A percentile compares a stretch with the other conserved stretches of the same genome.
phyloP scores from a whole-genome alignment of 2,888 invertebrate genomes.

The Galeopsomyia nigrocyanea region DNA sequence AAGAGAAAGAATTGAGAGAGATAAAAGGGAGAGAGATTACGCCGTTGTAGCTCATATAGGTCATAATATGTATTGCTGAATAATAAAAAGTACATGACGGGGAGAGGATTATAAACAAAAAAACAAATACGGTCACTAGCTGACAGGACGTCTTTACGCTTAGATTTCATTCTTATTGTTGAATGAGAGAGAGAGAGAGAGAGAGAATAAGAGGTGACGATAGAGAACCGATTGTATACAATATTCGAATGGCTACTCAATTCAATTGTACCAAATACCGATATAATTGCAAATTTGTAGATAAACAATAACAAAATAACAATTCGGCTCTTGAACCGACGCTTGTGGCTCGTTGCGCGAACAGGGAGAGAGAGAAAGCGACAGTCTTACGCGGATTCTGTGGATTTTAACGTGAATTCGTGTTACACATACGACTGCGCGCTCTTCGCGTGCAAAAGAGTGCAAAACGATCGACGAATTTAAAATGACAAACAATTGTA shows the following conservation, averaged over 20 bases:
- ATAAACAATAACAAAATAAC: conserved; percentile 45
- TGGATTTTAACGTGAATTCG: conserved; percentile 33
- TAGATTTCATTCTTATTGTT: conserved; percentile 45
- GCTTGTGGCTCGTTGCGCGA: conserved; percentile 32
- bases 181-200: neutral
- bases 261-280: conserved; percentile 49
- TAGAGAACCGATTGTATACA: conserved; percentile 32
- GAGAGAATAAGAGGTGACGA: conserved; percentile 25
- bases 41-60: conserved; percentile 35
- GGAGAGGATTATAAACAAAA: conserved; percentile 9
- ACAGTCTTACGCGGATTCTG: conserved; percentile 45
- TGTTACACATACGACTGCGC: conserved; percentile 14
- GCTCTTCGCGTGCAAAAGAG: conserved; percentile 35
- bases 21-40: conserved; percentile 30
- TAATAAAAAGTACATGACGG: conserved; percentile 26
- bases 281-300: conserved; percentile 52
- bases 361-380: conserved; percentile 41
- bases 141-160: conserved; percentile 44
- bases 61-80: conserved; percentile 42
- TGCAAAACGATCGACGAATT: conserved; percentile 28
- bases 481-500: conserved; percentile 39
- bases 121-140: conserved; percentile 31
- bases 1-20: conserved; percentile 44
- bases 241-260: conserved; percentile 32
- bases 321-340: conserved; percentile 40